Evolutionary conservation across 2,797 vertebrate species (phyloP).

Genomic region (Chelmon rostratus): DNA sequence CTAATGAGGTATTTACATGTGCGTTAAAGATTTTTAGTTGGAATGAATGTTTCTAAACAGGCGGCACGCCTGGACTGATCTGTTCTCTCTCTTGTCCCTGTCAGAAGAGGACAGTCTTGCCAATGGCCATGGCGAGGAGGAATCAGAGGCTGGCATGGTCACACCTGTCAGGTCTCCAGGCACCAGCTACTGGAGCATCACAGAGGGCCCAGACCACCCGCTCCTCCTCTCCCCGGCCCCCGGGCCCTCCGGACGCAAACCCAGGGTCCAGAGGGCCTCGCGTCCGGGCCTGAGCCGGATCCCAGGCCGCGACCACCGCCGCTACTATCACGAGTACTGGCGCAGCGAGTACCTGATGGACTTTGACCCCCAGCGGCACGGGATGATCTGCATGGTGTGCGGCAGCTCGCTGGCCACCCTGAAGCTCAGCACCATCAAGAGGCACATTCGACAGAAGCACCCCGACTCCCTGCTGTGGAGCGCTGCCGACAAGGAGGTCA

Average conservation of each 20-base stretch:
- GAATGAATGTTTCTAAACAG: background rate
- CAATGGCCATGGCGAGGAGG: constrained; percentile 79
- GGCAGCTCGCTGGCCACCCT: constrained; percentile 93
- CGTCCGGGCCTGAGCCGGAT: constrained; percentile 90
- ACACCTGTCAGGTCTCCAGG: constrained; percentile 73
- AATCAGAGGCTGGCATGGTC: constrained; percentile 50
- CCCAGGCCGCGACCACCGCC: constrained; percentile 92
- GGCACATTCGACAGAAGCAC: constrained; percentile 95
- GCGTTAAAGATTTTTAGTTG: background rate
- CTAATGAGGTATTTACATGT: background rate
- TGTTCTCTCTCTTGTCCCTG: constrained; percentile 38
- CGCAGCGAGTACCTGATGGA: constrained; percentile 96
- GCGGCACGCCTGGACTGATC: background rate
- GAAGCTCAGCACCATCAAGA: constrained; percentile 96
- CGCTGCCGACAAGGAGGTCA: constrained; percentile 91
- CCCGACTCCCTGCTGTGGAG: constrained; percentile 94
- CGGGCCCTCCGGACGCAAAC: constrained; percentile 72
- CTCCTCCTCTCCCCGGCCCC: constrained; percentile 81
- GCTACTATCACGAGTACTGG: constrained; percentile 97
- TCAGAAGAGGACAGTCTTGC: constrained; percentile 76
- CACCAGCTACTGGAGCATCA: constrained; percentile 87
- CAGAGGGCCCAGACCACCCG: constrained; percentile 81
- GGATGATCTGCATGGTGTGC: constrained; percentile 98
- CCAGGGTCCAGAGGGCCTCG: constrained; percentile 86
- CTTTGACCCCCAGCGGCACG: constrained; percentile 91